These are phyloP conservation scores for Nettapus auritus DNA, from an alignment of 2,113 vertebrate species.

Conservation along the genomic window DNA sequence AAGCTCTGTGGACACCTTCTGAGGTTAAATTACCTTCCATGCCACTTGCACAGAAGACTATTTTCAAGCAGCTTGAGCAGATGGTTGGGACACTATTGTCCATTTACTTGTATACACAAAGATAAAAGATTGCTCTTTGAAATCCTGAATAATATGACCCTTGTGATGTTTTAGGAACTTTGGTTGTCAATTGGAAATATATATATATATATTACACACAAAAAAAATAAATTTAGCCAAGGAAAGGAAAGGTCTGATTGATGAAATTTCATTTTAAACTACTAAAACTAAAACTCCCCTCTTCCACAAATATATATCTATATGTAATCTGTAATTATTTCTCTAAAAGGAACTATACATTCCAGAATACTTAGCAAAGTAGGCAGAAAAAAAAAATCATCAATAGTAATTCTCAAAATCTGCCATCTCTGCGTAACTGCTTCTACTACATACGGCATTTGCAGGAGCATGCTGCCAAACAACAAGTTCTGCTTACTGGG, in stretches of 20 bases:
- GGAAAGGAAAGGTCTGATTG: neutral
- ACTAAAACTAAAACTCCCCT: neutral
- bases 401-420: neutral
- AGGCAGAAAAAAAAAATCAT: neutral
- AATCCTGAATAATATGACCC: conserved; percentile 29
- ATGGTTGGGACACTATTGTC: conserved; percentile 18
- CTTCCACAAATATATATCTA: neutral
- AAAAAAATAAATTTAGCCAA: neutral
- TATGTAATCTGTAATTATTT: neutral
- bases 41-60: conserved; percentile 41
- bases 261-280: neutral
- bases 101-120: conserved; percentile 46
- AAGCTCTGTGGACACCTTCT: conserved; percentile 43
- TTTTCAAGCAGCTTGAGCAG: conserved; percentile 50
- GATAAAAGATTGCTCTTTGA: conserved; percentile 25
- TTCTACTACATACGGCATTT: neutral
- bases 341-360: neutral
- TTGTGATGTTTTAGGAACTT: neutral
- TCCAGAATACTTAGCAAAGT: neutral
- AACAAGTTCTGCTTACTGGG: neutral
- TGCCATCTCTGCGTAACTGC: neutral
- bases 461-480: neutral
- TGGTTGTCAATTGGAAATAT: conserved; percentile 16
- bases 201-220: neutral
- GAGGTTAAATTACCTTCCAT: conserved; percentile 64